These are phyloP conservation scores for Salmo trutta DNA, from an alignment of 2,797 vertebrate genomes.

Conservation along the genomic window DNA sequence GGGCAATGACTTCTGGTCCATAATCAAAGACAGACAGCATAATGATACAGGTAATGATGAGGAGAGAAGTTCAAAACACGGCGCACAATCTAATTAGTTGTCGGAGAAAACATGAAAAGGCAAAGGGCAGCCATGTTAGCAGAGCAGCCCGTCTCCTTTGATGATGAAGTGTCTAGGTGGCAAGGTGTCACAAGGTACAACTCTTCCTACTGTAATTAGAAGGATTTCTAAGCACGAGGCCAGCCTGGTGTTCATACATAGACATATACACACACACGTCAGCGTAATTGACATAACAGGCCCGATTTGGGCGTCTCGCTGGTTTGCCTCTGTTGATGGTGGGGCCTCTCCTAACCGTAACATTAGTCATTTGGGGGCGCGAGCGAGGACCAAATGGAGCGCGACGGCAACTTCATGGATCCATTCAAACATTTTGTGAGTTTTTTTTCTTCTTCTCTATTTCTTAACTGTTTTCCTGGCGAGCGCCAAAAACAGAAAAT, in stretches of 20 bases:
- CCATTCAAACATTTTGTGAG: constrained; percentile 49
- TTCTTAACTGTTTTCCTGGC: constrained; percentile 29
- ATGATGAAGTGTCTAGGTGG: constrained; percentile 14
- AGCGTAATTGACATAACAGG: constrained; percentile 59
- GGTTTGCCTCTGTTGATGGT: constrained; percentile 58
- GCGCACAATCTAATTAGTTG: constrained; percentile 36
- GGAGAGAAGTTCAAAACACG: constrained; percentile 40
- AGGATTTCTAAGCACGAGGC: constrained; percentile 2
- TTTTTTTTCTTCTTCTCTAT: constrained; percentile 19
- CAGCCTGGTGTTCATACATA: constrained; percentile 28
- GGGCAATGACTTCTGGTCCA: constrained; percentile 38
- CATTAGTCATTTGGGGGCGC: constrained; percentile 53
- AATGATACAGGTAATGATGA: constrained; percentile 49
- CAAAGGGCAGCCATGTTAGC: constrained; percentile 25
- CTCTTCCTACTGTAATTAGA: constrained; percentile 35
- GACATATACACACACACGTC: constrained; percentile 1
- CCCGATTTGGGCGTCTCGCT: constrained; percentile 33
- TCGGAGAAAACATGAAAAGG: constrained; percentile 36
- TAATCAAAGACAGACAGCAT: constrained; percentile 44
- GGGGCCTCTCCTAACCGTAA: constrained; percentile 43
- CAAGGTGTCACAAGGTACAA: constrained; percentile 42
- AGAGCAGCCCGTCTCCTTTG: constrained; percentile 12
- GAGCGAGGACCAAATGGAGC: constrained; percentile 46
- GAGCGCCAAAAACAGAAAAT: constrained; percentile 36
- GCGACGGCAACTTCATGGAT: constrained; percentile 54